These are phyloP conservation scores for Porphyrio hochstetteri DNA, from an alignment of 2,113 vertebrate genomes.

Conservation along the genomic window DNA sequence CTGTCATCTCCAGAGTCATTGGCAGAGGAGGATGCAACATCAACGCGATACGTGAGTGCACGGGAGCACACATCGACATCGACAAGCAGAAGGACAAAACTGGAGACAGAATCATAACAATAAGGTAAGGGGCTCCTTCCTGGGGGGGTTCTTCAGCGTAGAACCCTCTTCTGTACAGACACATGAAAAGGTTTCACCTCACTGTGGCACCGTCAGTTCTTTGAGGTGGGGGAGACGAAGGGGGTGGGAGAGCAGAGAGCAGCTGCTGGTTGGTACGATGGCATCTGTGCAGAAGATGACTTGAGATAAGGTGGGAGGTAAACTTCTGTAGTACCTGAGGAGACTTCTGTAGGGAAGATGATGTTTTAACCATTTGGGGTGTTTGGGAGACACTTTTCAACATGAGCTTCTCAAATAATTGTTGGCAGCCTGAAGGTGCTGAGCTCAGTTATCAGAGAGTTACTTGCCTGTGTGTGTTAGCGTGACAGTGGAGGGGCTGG, in stretches of 20 bases:
- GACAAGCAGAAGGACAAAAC: conserved; percentile 99
- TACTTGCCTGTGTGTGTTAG: not conserved
- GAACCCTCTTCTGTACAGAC: not conserved
- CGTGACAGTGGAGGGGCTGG: rapidly evolving
- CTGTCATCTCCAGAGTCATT: conserved; percentile 98
- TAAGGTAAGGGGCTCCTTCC: conserved; percentile 80
- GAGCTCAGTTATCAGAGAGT: not conserved
- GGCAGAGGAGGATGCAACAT: conserved; percentile 98
- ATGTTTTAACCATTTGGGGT: rapidly evolving
- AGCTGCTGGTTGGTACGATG: rapidly evolving
- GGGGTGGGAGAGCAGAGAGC: rapidly evolving
- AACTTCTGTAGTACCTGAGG: not conserved
- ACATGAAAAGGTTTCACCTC: not conserved
- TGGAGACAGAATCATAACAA: conserved; percentile 98
- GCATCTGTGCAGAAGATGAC: rapidly evolving
- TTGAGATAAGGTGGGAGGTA: not conserved
- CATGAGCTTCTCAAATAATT: not conserved
- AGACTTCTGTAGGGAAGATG: not conserved
- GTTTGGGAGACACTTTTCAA: not conserved
- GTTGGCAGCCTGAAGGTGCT: not conserved
- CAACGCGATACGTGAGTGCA: conserved; percentile 97
- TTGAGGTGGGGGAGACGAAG: not conserved
- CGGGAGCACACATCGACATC: conserved; percentile 97
- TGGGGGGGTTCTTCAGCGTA: rapidly evolving
- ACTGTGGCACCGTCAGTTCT: not conserved